Percentiles rank a stretch among this genome's conserved stretches.
Conservation (phyloP, 2,113 vertebrate species). For the Psilopogon haemacephalus region DNA sequence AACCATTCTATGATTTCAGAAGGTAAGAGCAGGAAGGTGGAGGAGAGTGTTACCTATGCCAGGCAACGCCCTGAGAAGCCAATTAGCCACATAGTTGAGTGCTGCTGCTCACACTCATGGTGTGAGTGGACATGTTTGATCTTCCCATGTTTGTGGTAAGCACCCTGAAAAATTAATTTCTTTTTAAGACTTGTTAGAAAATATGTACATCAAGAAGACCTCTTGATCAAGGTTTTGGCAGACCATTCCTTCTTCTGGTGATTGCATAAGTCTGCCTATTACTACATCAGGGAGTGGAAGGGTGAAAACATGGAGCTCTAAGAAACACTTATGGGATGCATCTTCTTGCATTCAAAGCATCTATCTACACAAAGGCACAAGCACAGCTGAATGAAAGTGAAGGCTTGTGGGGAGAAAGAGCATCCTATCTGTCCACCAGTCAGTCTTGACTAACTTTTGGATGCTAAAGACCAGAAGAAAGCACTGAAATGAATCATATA, state of each 20-base stretch:
- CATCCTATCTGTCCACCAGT: background rate
- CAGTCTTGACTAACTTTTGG: background rate
- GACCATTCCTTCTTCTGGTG: background rate
- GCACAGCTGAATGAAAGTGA: background rate
- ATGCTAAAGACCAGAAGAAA: background rate
- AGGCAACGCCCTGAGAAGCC: background rate
- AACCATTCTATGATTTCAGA: too few species aligned
- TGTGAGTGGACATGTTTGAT: background rate
- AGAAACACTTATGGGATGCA: background rate
- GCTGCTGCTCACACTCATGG: background rate
- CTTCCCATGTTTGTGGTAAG: background rate
- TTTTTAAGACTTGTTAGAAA: background rate
- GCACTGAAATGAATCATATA: background rate
- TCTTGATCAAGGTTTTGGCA: background rate
- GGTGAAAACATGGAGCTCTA: background rate
- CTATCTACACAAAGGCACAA: background rate
- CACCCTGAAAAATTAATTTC: background rate
- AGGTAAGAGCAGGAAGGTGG: background rate
- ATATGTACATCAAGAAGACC: background rate
- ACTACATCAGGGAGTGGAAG: background rate
- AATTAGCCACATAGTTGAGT: background rate
- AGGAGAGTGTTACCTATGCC: background rate
- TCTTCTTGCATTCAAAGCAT: background rate
- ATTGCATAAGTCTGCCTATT: background rate
- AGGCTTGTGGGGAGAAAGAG: background rate